Base-by-base conservation (phyloP, 2,797 vertebrate species). In the Falco peregrinus region DNA sequence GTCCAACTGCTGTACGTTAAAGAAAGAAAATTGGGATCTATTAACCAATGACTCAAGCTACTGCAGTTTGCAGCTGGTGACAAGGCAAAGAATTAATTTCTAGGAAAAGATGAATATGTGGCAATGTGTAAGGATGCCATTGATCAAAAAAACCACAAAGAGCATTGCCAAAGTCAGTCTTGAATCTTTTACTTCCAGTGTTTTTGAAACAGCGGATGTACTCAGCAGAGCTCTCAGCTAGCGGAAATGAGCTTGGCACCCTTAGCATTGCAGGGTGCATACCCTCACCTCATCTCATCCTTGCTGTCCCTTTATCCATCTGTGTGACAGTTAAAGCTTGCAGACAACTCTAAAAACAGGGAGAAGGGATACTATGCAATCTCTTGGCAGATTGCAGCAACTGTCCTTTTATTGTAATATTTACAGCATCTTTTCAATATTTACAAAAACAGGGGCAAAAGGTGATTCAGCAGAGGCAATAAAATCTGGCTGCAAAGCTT, bases 41-140 rank as follows among this genome's bases (percentile, higher is more conserved):
- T 69, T 94, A 91, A 76, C 31, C 77, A 59, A 0, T 95, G 91
- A 95, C 51, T 95, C 91, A 91, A 84, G 64, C 54, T 78, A 71
- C 84, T 94, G 76, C 79, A 84, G 41, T 90, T 81, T 95, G 43
- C 48, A 90, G 69, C 76, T 25, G 13, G 56, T 84, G 70, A 88
- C 65, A 85, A 92, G 64, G 71, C 77, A 86, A 81, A 78, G 51
- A 81, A 87, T 29, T 90, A 51, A 91, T 81, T 97, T 88, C 65
- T 82, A 93, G 76, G 93, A 90, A 96, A 84, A 86, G 9, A 90
- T 87, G 19, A 94, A 6, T 92, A 59, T 83, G 45, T 88, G 48
- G 39, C 50, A 84, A 20, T 71, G 21, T 41, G 50, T 67, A 91
- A 87, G 64, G 31, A 54, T 75, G 56, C 86, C 19, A 68, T 71